Evolutionary conservation across 2,888 invertebrate species (phyloP).

Genomic region (Crepidodera aurea): DNA sequence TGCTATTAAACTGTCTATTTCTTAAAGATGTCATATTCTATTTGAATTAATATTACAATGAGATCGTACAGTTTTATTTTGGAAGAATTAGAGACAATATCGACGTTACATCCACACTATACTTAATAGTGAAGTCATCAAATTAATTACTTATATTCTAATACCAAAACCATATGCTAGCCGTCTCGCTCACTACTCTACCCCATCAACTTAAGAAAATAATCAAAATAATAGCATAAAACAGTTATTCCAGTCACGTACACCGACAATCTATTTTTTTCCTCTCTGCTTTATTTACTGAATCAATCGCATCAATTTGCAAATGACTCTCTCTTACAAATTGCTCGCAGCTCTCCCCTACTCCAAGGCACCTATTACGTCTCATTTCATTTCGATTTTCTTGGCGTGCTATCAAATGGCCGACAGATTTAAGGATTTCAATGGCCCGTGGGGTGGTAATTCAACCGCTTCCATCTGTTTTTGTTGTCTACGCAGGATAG

Average conservation of each 20-base stretch:
- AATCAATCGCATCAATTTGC: slow-evolving; percentile 56
- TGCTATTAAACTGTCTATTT: too few relatives aligned
- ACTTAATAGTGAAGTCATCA: too few relatives aligned
- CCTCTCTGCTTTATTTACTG: slow-evolving; percentile 42
- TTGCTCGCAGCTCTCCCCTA: slow-evolving; percentile 36
- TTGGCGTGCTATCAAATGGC: slow-evolving; percentile 51
- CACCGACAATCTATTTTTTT: slow-evolving; percentile 42
- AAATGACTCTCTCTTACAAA: slow-evolving; percentile 51
- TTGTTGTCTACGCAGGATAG: slow-evolving; percentile 32
- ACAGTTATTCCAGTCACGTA: slow-evolving; percentile 49
- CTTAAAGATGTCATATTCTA: too few relatives aligned
- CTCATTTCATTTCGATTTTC: slow-evolving; percentile 52
- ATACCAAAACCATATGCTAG: slow-evolving; percentile 20
- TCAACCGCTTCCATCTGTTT: slow-evolving; percentile 53
- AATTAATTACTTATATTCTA: not conserved
- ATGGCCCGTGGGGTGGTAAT: slow-evolving; percentile 46
- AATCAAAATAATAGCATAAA: slow-evolving; percentile 30
- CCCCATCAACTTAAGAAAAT: slow-evolving; percentile 24
- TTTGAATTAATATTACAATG: too few relatives aligned
- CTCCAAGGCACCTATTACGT: slow-evolving; percentile 45
- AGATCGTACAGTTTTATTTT: too few relatives aligned
- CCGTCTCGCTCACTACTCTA: not conserved
- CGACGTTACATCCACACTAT: too few relatives aligned
- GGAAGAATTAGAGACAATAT: too few relatives aligned
- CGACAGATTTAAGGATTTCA: slow-evolving; percentile 49